Evolutionary conservation across 2,888 invertebrate species (phyloP), one percentile per base, ranked within the genome.

Genomic region (Ichneumon xanthorius): DNA sequence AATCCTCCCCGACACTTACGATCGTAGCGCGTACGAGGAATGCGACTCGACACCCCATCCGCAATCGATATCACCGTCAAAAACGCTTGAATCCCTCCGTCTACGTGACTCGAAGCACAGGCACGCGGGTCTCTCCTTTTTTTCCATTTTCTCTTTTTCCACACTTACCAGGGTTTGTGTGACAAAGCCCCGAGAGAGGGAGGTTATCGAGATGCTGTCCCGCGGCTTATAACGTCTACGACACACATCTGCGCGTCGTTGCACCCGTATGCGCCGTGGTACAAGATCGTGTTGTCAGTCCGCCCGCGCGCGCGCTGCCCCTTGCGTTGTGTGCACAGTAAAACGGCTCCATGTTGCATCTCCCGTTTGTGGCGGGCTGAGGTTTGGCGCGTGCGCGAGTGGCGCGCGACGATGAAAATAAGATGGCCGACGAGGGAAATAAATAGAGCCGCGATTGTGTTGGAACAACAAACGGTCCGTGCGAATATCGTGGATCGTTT

Each of bases 351-450:
- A 80, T 76, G 79, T 82, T 82, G 85, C 85, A 85, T 67, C 80
- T 63, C 83, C 77, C 72, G 78, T 80, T 83, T 79, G 78, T 83
- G 83, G 77, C 86, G 83, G 80, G 82, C 76, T 83, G 68, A 48
- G 26, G 72, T 80, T 53, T 14, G 26, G 90, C 89, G 88, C 77
- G 80, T 86, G 89, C 89, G 88, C 88, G 72, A 16, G 22, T 70
- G 61, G 82, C 85, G 88, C 88, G 88, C 89, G 88, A 85, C 90
- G 89, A 90, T 87, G 88, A 89, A 90, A 92, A 92, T 91, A 92
- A 92, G 88, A 92, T 92, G 92, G 92, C 75, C n/a, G 75, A 63
- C 86, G 84, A 89, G 86, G 89, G 92, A 91, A 92, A 92, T 89
- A 92, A 92, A 92, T 91, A 91, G 89, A 89, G 88, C 88, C 82